These are phyloP conservation scores for Thunnus albacares DNA, from an alignment of 2,797 vertebrate genomes.

Conservation along the genomic window DNA sequence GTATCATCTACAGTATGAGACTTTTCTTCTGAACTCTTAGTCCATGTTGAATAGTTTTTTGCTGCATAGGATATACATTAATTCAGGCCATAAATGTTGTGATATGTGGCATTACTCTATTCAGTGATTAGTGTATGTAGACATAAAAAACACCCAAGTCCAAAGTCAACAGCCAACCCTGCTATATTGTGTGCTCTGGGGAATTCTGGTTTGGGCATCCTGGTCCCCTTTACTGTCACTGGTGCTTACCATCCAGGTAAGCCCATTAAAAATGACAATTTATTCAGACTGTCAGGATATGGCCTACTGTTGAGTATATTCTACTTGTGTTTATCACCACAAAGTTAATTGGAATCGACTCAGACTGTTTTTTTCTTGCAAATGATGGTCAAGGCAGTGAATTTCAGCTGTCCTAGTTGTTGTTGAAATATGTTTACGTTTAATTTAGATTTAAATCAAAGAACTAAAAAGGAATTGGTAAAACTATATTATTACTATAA, in stretches of 20 bases:
- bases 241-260: background rate
- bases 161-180: background rate
- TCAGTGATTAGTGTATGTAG: background rate
- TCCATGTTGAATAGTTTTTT: background rate
- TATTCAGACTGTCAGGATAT: background rate
- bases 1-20: background rate
- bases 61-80: background rate
- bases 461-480: background rate
- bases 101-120: background rate
- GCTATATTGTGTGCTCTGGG: background rate
- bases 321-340: conserved; percentile 9
- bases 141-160: too few species aligned
- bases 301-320: background rate
- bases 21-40: conserved; percentile 6
- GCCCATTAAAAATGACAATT: background rate
- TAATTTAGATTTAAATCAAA: conserved; percentile 4
- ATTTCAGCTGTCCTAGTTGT: conserved; percentile 2
- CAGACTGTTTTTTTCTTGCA: background rate
- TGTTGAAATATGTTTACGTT: background rate
- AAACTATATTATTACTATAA: background rate
- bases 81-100: background rate
- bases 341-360: conserved; percentile 11
- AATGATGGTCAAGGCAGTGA: background rate
- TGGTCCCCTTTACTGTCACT: background rate
- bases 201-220: background rate